Evolutionary conservation across 2,888 invertebrate genomes (phyloP).

Genomic region (Melinaea menophilus): DNA sequence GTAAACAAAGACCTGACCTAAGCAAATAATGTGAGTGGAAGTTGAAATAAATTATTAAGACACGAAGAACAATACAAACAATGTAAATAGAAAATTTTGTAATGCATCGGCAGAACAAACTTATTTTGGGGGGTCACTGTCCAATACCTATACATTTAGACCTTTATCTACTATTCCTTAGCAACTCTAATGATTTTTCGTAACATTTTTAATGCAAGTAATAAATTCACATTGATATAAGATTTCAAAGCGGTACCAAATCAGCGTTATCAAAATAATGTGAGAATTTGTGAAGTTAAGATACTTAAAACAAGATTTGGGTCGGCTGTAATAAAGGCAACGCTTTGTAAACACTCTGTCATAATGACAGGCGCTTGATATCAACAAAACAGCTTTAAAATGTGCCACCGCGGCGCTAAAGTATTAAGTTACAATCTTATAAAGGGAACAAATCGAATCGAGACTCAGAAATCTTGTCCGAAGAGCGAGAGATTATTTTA

Average conservation of each 20-base stretch:
- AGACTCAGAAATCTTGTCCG: conserved; percentile 50
- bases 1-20: conserved; percentile 62
- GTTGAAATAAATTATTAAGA: conserved; percentile 47
- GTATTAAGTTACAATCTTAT: conserved; percentile 61
- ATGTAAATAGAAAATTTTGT: background rate
- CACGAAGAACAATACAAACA: conserved; percentile 66
- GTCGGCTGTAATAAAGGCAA: conserved; percentile 26
- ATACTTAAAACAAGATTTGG: conserved; percentile 7
- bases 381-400: conserved; percentile 49
- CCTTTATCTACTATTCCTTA: too few species aligned
- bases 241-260: background rate
- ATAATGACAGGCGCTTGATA: conserved; percentile 55
- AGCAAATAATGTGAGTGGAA: conserved; percentile 41
- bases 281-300: conserved; percentile 11
- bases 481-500: conserved; percentile 53
- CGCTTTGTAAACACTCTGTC: conserved; percentile 56
- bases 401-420: conserved; percentile 53
- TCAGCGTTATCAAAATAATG: background rate
- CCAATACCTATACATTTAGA: too few species aligned
- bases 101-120: too few species aligned
- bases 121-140: too few species aligned
- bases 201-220: background rate
- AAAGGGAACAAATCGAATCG: conserved; percentile 54
- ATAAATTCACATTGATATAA: conserved; percentile 1
- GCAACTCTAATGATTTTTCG: background rate